A percentile compares a stretch with the other conserved stretches of the same genome.
phyloP scores from a whole-genome alignment of 2,888 invertebrate genomes.

The Ectemnius continuus region DNA sequence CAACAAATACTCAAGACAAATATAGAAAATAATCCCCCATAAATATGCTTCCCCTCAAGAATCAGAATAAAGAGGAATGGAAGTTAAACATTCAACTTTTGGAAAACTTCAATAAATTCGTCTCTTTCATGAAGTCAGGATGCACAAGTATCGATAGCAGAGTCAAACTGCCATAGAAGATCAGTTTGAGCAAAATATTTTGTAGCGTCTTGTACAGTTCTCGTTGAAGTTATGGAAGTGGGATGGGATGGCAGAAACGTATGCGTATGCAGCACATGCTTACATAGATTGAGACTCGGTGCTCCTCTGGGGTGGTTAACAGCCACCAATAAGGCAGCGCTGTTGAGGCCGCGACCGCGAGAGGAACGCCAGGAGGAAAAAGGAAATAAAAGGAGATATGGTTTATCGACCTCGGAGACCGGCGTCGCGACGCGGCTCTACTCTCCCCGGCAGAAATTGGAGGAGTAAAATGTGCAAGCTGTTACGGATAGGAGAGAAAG shows the following conservation, averaged over 20 bases:
- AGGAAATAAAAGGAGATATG: conserved; percentile 47
- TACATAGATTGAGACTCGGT: conserved; percentile 10
- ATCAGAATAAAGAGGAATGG: no score
- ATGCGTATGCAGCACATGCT: background rate
- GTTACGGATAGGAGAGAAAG: conserved; percentile 50
- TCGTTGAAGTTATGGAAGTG: background rate
- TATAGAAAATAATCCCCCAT: no score
- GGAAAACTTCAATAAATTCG: no score
- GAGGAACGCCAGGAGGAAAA: conserved; percentile 17
- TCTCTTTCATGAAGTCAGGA: no score
- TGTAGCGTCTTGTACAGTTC: no score
- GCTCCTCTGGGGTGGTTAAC: conserved; percentile 45
- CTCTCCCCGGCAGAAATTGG: conserved; percentile 31
- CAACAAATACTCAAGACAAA: no score
- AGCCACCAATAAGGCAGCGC: conserved; percentile 50
- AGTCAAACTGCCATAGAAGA: background rate
- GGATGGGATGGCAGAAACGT: background rate
- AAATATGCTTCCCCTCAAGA: no score
- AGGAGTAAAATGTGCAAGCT: conserved; percentile 51
- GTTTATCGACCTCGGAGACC: conserved; percentile 49
- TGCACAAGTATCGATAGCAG: no score
- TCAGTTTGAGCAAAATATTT: no score
- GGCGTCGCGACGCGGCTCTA: conserved; percentile 12
- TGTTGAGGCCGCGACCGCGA: conserved; percentile 26
- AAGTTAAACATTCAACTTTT: no score